phyloP scores from a whole-genome alignment of 2,113 vertebrate genomes.

The Nasalis larvatus region DNA sequence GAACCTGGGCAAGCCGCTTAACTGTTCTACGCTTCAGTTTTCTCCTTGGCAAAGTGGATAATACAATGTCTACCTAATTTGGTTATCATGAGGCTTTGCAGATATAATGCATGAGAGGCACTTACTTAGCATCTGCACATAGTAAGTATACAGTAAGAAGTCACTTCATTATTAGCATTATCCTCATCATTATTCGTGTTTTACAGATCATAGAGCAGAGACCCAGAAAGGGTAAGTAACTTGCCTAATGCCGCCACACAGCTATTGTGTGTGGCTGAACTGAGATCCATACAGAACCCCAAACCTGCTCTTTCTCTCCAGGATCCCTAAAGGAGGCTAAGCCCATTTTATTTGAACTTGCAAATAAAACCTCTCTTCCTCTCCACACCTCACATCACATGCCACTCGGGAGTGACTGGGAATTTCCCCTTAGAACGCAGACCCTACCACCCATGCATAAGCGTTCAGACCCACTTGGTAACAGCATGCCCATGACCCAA shows the following conservation, averaged over 20 bases:
- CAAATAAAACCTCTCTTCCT: neutral
- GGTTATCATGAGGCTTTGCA: neutral
- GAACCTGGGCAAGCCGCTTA: neutral
- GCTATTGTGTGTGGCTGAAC: neutral
- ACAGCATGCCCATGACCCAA: neutral
- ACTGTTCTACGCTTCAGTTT: neutral
- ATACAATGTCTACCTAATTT: neutral
- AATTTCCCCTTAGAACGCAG: neutral
- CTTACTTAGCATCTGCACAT: neutral
- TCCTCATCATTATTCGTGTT: neutral
- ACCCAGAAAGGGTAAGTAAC: neutral
- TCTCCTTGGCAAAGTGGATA: neutral
- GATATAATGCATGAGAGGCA: neutral
- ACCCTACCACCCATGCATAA: fast-evolving
- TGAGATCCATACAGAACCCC: neutral
- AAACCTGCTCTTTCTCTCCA: neutral
- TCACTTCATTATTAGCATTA: neutral
- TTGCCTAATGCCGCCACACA: neutral
- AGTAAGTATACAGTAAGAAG: neutral
- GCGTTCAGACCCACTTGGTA: neutral
- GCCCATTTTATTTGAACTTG: neutral
- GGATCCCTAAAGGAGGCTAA: neutral
- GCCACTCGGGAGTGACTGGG: neutral
- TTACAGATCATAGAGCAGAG: neutral
- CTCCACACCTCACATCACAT: neutral